These are phyloP conservation scores for Bombus terrestris DNA, from an alignment of 1,140 invertebrate genomes.

Conservation along the genomic window DNA sequence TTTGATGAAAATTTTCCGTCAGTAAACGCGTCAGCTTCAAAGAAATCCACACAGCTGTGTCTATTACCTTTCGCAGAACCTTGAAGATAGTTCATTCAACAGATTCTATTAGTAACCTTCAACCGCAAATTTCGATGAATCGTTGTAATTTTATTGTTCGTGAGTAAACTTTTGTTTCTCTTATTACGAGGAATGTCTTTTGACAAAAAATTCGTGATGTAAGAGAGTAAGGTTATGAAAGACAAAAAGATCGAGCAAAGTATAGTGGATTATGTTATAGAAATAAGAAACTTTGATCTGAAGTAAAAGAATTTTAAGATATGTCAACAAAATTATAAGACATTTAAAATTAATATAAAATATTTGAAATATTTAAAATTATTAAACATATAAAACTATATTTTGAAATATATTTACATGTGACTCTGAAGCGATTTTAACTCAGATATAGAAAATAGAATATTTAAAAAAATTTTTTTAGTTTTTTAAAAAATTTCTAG, in stretches of 20 bases:
- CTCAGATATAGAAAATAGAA: too few species aligned
- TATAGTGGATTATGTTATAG: not conserved
- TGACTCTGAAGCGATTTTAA: too few species aligned
- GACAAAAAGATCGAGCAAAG: not conserved
- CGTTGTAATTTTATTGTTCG: constrained; percentile 12
- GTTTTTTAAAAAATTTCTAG: not conserved
- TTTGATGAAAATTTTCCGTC: not conserved
- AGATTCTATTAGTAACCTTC: constrained; percentile 11
- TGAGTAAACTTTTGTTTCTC: not conserved
- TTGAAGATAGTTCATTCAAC: constrained; percentile 1
- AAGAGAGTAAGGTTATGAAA: not conserved
- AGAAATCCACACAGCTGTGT: not conserved
- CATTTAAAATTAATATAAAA: not conserved
- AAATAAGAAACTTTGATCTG: not conserved
- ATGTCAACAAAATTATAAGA: not conserved
- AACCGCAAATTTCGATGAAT: not conserved
- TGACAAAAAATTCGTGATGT: not conserved
- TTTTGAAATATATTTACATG: too few species aligned
- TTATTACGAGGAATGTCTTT: not conserved
- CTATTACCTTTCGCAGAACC: constrained; percentile 13
- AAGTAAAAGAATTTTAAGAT: not conserved
- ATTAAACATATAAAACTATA: not conserved
- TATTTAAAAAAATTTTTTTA: too few species aligned
- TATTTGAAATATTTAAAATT: not conserved
- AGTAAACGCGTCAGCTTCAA: not conserved